A percentile compares a stretch with the other conserved stretches of the same genome.
phyloP scores from a whole-genome alignment of 2,888 invertebrate species.

The Uloborus plumipes region DNA sequence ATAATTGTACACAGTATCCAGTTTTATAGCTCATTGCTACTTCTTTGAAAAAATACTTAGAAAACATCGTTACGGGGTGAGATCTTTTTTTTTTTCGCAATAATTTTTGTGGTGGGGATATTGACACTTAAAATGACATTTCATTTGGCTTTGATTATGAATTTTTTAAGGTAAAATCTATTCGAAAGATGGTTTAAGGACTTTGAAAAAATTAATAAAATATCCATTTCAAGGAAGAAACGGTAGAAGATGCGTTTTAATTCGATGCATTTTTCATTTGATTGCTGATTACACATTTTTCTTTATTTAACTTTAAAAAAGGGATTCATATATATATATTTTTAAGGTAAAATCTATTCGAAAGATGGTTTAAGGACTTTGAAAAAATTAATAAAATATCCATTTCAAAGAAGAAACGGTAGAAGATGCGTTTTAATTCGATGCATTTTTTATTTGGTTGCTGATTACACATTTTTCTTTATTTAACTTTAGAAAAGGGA shows the following conservation, averaged over 20 bases:
- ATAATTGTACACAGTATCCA: conserved; percentile 25
- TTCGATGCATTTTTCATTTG: not conserved
- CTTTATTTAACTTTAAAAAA: too few relatives aligned
- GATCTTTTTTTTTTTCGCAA: not conserved
- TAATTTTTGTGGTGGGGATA: not conserved
- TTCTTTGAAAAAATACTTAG: not conserved
- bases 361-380: conserved; percentile 13
- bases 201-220: not conserved
- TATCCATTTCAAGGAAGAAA: too few relatives aligned
- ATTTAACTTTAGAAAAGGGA: too few relatives aligned
- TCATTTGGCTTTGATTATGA: not conserved
- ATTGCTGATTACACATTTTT: too few relatives aligned
- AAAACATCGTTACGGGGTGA: too few relatives aligned
- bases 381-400: not conserved
- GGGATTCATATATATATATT: not conserved
- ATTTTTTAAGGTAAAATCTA: not conserved
- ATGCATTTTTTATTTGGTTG: not conserved
- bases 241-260: not conserved
- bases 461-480: too few relatives aligned
- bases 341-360: not conserved
- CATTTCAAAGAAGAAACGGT: too few relatives aligned
- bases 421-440: not conserved
- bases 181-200: conserved; percentile 1
- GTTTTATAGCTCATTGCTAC: conserved; percentile 13
- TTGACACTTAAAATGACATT: not conserved